These are phyloP conservation scores for Sarcophaga caerulescens DNA, from an alignment of 2,888 invertebrate genomes.

Conservation along the genomic window DNA sequence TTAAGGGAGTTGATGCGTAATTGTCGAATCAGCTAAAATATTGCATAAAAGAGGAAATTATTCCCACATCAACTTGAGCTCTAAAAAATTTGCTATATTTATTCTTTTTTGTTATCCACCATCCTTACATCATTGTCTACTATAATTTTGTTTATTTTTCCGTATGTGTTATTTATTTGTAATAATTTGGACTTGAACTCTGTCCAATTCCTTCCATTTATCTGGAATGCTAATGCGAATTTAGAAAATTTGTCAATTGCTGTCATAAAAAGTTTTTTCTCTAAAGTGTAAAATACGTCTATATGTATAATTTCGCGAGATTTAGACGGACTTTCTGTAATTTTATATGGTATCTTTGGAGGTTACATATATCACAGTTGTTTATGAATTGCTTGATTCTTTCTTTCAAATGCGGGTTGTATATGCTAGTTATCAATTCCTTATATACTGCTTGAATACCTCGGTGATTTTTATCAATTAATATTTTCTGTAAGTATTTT, in stretches of 20 bases:
- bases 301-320: too few relatives aligned
- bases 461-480: constrained; percentile 10
- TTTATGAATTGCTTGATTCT: constrained; percentile 67
- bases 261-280: constrained; percentile 42
- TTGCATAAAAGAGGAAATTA: too few relatives aligned
- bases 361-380: constrained; percentile 8
- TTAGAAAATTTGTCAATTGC: constrained; percentile 52
- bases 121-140: constrained; percentile 64
- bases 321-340: too few relatives aligned
- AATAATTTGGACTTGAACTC: constrained; percentile 40
- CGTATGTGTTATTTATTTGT: neutral
- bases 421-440: constrained; percentile 42
- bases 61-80: too few relatives aligned
- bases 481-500: too few relatives aligned
- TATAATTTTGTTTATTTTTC: constrained; percentile 39
- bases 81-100: too few relatives aligned
- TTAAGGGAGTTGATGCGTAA: too few relatives aligned
- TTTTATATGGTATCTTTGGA: constrained; percentile 61
- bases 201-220: constrained; percentile 37
- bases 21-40: too few relatives aligned
- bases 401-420: constrained; percentile 60
- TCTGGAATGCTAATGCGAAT: constrained; percentile 35
- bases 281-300: too few relatives aligned
- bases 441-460: constrained; percentile 14
- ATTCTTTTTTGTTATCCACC: too few relatives aligned